Percentiles rank a stretch among this genome's conserved stretches.
Evolutionary conservation across 2,113 vertebrate species (phyloP).

Genomic region (Ovibos moschatus): DNA sequence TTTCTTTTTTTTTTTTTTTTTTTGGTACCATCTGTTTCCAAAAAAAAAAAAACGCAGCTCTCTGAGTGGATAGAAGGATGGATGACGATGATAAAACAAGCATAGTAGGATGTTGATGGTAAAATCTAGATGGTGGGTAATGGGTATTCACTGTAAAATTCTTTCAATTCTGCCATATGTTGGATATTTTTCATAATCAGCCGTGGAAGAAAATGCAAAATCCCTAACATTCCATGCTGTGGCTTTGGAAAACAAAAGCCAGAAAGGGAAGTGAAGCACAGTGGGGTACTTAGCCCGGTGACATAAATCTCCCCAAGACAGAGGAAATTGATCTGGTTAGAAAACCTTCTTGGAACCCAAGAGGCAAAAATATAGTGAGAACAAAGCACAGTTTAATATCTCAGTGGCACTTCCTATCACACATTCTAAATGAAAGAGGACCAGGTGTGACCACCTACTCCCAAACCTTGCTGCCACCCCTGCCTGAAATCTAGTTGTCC

Average conservation of each 20-base stretch:
- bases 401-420: background rate
- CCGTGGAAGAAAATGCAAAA: conserved; percentile 22
- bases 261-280: conserved; percentile 17
- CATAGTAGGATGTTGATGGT: background rate
- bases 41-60: background rate
- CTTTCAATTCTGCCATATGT: conserved; percentile 17
- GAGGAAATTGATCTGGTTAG: background rate
- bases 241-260: conserved; percentile 6
- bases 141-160: conserved; percentile 26
- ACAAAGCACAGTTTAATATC: conserved; percentile 1
- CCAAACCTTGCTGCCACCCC: background rate
- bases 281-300: background rate
- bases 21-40: background rate
- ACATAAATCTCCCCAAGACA: conserved; percentile 26
- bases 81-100: background rate
- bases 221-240: background rate
- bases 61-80: background rate
- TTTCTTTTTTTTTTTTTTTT: conserved; percentile 16
- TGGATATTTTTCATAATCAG: conserved; percentile 34
- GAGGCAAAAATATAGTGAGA: background rate
- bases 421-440: conserved; percentile 32
- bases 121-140: conserved; percentile 25
- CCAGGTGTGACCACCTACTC: background rate
- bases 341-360: conserved; percentile 29
- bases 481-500: background rate